Evolutionary conservation across 1,140 invertebrate species (phyloP).

Genomic region (Rhysida immarginata): DNA sequence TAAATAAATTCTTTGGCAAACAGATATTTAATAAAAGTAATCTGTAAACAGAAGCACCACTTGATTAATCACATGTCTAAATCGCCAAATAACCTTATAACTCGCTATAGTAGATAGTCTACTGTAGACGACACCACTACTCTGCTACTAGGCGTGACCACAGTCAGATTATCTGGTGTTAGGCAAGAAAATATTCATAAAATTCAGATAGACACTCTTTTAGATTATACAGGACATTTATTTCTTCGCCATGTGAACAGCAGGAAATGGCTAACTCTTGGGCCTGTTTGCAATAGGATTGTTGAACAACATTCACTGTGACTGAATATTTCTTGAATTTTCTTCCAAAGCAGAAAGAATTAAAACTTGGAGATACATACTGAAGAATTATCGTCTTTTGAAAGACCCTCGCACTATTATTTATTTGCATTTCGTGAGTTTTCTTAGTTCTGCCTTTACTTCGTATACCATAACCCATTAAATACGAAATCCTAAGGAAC

Average conservation of each 20-base stretch:
- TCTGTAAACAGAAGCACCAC: too few relatives aligned
- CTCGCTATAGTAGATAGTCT: too few relatives aligned
- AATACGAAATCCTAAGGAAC: too few relatives aligned
- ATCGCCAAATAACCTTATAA: too few relatives aligned
- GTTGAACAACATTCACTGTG: neutral
- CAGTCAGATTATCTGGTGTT: neutral
- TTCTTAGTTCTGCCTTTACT: neutral
- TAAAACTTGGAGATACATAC: neutral
- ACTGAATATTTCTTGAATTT: neutral
- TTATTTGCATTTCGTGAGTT: neutral
- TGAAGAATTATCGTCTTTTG: neutral
- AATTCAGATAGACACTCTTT: neutral
- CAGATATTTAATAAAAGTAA: too few relatives aligned
- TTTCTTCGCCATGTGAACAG: too few relatives aligned
- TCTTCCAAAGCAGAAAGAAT: neutral
- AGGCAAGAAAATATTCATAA: neutral
- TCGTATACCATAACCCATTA: too few relatives aligned
- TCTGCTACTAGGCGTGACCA: too few relatives aligned
- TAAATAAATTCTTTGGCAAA: too few relatives aligned
- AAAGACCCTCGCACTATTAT: neutral
- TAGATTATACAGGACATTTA: neutral
- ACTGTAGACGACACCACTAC: too few relatives aligned
- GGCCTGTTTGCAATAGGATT: neutral
- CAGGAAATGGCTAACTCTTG: slow-evolving; percentile 1
- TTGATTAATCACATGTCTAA: too few relatives aligned